Conservation (phyloP, 2,888 invertebrate species). For the Volucella zonaria region DNA sequence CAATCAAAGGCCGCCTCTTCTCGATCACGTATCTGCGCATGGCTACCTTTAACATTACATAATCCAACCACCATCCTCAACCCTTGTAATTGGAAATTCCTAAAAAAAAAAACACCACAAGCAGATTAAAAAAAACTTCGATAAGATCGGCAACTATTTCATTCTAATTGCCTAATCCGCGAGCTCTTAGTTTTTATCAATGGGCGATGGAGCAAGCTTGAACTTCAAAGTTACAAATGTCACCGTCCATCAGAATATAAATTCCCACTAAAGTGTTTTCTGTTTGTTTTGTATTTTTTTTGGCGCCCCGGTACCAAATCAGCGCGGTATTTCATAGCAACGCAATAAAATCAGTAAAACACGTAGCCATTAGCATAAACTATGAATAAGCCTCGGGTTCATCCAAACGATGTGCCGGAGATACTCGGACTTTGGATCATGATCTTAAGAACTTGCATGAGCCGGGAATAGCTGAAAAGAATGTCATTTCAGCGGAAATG, state of each 20-base stretch:
- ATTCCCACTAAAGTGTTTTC: slow-evolving; percentile 29
- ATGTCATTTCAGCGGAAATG: slow-evolving; percentile 55
- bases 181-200: slow-evolving; percentile 31
- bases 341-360: slow-evolving; percentile 52
- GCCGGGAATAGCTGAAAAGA: slow-evolving; percentile 11
- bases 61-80: neutral
- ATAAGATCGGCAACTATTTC: slow-evolving; percentile 10
- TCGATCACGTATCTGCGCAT: neutral
- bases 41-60: neutral
- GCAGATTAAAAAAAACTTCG: neutral
- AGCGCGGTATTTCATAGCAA: slow-evolving; percentile 52
- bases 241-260: slow-evolving; percentile 59
- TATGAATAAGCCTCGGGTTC: slow-evolving; percentile 43
- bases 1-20: neutral
- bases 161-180: slow-evolving; percentile 12
- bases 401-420: slow-evolving; percentile 43
- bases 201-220: neutral
- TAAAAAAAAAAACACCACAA: neutral
- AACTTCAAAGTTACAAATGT: slow-evolving; percentile 41
- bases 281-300: neutral
- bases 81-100: slow-evolving; percentile 8
- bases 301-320: neutral
- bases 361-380: slow-evolving; percentile 69
- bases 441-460: slow-evolving; percentile 29
- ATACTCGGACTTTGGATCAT: slow-evolving; percentile 6